A percentile compares a stretch with the other conserved stretches of the same genome.
phyloP scores from a whole-genome alignment of 2,113 vertebrate species.

The Rhinogobius similis region DNA sequence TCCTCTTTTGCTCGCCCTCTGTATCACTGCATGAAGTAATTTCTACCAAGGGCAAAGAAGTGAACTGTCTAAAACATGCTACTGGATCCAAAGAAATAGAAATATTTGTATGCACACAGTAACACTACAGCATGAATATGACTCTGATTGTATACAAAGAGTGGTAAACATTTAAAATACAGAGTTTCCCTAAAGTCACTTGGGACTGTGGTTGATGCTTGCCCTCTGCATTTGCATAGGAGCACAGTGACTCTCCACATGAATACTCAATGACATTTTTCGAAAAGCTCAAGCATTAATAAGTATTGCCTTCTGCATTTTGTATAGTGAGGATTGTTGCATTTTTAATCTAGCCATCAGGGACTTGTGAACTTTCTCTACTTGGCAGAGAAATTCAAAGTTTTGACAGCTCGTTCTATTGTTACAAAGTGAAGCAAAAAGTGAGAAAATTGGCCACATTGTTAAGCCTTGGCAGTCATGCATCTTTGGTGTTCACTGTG shows the following conservation, averaged over 20 bases:
- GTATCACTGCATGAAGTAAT: constrained; percentile 73
- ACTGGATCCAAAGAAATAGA: constrained; percentile 34
- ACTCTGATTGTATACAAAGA: constrained; percentile 29
- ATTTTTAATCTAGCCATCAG: constrained; percentile 26
- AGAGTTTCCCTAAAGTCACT: constrained; percentile 28
- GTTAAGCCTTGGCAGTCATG: constrained; percentile 37
- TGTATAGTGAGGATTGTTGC: constrained; percentile 15
- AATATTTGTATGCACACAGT: constrained; percentile 59
- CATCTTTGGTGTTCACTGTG: constrained; percentile 6
- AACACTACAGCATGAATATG: constrained; percentile 46
- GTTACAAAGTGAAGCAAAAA: constrained; percentile 9
- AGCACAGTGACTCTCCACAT: not conserved
- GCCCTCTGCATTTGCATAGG: not conserved
- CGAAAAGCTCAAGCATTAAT: not conserved
- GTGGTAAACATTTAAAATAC: constrained; percentile 43
- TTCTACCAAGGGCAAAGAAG: constrained; percentile 74
- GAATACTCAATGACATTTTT: not conserved
- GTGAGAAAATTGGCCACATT: constrained; percentile 20
- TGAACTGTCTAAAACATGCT: constrained; percentile 48
- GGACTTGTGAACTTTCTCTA: constrained; percentile 35
- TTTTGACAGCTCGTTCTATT: constrained; percentile 14
- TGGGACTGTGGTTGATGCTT: not conserved
- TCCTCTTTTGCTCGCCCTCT: not conserved
- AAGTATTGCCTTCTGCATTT: not conserved
- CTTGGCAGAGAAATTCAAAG: constrained; percentile 30